Evolutionary conservation across 1,140 invertebrate genomes (phyloP).

Genomic region (Nephila pilipes): DNA sequence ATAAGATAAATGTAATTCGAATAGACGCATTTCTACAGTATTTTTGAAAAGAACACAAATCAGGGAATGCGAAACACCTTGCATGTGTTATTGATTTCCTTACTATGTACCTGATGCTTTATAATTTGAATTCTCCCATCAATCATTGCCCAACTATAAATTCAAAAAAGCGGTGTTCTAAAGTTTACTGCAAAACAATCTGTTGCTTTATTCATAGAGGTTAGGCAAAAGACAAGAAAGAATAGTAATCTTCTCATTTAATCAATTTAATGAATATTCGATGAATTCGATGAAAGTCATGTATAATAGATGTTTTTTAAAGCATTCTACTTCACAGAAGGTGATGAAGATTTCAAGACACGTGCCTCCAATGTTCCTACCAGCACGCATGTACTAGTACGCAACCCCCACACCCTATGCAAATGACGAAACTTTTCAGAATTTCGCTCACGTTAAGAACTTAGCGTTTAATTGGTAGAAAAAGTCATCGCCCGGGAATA

Average conservation of each 20-base stretch:
- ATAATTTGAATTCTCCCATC: not conserved
- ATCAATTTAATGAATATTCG: constrained; percentile 56
- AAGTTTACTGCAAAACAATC: not conserved
- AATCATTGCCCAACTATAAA: not conserved
- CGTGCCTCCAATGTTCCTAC: constrained; percentile 24
- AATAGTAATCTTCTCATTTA: constrained; percentile 15
- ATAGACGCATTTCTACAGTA: no score
- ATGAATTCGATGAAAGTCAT: constrained; percentile 52
- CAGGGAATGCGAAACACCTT: not conserved
- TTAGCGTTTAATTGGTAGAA: constrained; percentile 39
- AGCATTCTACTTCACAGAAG: not conserved
- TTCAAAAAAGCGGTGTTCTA: not conserved
- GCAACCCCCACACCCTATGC: constrained; percentile 57
- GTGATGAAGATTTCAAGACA: constrained; percentile 35
- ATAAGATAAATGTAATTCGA: no score
- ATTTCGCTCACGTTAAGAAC: constrained; percentile 57
- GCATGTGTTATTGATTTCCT: not conserved
- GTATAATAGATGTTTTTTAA: constrained; percentile 37
- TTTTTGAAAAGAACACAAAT: no score
- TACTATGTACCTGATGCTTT: not conserved
- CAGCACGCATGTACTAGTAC: constrained; percentile 17
- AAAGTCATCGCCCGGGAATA: constrained; percentile 57
- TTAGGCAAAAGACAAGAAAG: constrained; percentile 25
- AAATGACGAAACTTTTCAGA: constrained; percentile 48
- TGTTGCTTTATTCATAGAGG: constrained; percentile 26